Conservation (phyloP, 2,888 invertebrate species). For the Leucophenga montana region DNA sequence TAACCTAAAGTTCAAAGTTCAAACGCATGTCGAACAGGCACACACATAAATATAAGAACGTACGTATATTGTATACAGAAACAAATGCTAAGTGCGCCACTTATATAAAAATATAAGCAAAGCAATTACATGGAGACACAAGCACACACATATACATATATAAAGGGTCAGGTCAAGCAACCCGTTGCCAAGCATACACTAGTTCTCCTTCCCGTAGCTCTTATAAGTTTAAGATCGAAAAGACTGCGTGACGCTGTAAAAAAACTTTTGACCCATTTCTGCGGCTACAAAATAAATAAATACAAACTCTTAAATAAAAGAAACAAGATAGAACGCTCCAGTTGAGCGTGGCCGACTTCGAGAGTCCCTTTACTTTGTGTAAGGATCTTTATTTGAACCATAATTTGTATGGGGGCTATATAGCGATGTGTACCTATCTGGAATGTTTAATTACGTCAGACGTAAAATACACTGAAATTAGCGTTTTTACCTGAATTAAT, state of each 20-base stretch:
- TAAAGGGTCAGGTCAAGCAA: conserved; percentile 6
- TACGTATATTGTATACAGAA: conserved; percentile 16
- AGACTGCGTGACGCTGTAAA: conserved; percentile 35
- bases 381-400: no score
- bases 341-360: no score
- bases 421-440: no score
- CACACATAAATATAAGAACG: conserved; percentile 32
- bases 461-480: no score
- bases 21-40: conserved; percentile 39
- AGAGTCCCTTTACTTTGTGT: no score
- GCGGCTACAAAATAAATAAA: conserved; percentile 40
- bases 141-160: neutral
- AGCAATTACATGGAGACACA: conserved; percentile 10
- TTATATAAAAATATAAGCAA: neutral
- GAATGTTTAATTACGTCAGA: no score
- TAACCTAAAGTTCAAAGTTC: conserved; percentile 70
- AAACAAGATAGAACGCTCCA: conserved; percentile 25
- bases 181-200: neutral
- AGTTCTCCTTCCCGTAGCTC: conserved; percentile 1
- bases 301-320: conserved; percentile 29
- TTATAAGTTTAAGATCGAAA: neutral
- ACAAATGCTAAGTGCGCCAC: neutral
- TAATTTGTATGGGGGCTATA: no score
- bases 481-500: no score
- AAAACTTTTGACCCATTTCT: conserved; percentile 55